Percentiles rank a stretch among this genome's conserved stretches.
Evolutionary conservation across 2,113 vertebrate species (phyloP).

Genomic region (Gobiocypris rarus): DNA sequence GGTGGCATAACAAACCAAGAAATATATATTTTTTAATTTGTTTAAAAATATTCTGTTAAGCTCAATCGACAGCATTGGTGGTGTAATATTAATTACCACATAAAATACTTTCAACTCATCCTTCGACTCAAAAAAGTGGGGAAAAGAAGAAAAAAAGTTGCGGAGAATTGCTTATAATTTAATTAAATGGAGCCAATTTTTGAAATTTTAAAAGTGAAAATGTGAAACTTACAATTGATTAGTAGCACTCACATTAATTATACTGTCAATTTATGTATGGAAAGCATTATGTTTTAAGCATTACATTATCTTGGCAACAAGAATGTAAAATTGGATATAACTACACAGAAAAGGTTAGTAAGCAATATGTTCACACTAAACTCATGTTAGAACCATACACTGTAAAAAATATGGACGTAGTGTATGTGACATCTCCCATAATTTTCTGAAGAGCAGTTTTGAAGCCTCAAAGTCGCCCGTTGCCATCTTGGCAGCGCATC

Average conservation of each 20-base stretch:
- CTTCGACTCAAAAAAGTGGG: too few species aligned
- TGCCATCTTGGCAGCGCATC: too few species aligned
- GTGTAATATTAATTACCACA: not conserved
- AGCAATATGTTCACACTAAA: not conserved
- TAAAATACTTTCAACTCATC: not conserved
- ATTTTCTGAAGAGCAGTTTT: too few species aligned
- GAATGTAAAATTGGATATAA: not conserved
- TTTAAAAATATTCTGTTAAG: not conserved
- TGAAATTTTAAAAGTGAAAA: not conserved
- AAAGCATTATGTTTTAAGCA: too few species aligned
- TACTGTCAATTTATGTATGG: not conserved
- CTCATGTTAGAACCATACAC: not conserved
- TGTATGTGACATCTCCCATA: too few species aligned
- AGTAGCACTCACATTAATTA: not conserved
- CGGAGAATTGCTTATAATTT: not conserved
- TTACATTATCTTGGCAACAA: too few species aligned
- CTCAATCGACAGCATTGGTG: not conserved
- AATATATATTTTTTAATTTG: not conserved
- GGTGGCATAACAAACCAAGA: not conserved
- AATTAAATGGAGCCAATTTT: not conserved
- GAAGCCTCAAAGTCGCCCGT: too few species aligned
- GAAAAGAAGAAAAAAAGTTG: too few species aligned
- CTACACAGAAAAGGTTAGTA: not conserved
- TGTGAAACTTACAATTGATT: not conserved
- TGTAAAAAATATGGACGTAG: too few species aligned